These are phyloP conservation scores for Callipepla squamata DNA, from an alignment of 2,113 vertebrate genomes.

Conservation along the genomic window DNA sequence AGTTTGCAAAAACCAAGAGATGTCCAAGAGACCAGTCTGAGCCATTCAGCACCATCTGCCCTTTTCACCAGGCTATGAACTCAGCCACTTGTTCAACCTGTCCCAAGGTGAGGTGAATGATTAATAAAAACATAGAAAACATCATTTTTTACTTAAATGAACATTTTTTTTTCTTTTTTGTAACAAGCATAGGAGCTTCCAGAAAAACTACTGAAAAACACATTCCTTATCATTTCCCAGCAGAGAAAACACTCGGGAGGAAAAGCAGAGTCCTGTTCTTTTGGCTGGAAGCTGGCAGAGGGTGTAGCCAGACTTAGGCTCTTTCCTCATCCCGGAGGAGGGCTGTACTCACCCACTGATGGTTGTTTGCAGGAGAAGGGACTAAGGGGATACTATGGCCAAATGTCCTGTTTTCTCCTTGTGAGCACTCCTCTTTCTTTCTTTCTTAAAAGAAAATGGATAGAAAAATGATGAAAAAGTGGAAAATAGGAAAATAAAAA, in stretches of 20 bases:
- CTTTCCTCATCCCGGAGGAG: conserved; percentile 8
- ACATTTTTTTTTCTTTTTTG: background rate
- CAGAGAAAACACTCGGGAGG: background rate
- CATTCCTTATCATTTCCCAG: background rate
- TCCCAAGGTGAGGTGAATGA: background rate
- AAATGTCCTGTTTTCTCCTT: background rate
- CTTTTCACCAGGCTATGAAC: background rate
- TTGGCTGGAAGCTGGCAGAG: background rate
- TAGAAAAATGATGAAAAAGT: background rate
- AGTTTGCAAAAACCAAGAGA: background rate
- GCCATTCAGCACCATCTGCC: background rate
- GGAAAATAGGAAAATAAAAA: background rate
- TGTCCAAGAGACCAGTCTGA: background rate
- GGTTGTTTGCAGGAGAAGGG: background rate
- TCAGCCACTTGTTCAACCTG: background rate
- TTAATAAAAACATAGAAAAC: background rate
- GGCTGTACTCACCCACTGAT: background rate
- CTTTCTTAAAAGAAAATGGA: background rate
- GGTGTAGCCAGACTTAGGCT: background rate
- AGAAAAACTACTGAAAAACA: background rate
- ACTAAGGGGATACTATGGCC: background rate
- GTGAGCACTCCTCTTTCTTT: background rate
- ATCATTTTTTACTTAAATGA: background rate
- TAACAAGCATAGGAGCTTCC: background rate
- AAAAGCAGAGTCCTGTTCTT: background rate